phyloP scores from a whole-genome alignment of 1,140 invertebrate genomes.

The Delia radicum region DNA sequence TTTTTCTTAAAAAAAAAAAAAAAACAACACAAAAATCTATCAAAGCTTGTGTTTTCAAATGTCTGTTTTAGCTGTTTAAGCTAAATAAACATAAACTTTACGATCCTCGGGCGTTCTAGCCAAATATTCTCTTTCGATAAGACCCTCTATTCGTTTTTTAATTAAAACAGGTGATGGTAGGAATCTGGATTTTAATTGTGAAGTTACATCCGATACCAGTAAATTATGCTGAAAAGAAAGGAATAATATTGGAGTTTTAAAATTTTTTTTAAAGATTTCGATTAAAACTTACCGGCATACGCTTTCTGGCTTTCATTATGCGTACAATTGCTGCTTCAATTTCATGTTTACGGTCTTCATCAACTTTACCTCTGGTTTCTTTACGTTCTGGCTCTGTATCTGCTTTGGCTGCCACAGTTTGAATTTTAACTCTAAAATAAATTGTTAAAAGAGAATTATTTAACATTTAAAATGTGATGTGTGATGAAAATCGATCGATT shows the following conservation, averaged over 20 bases:
- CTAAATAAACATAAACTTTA: conserved; percentile 91
- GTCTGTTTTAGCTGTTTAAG: conserved; percentile 59
- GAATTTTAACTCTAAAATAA: conserved; percentile 84
- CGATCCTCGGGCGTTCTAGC: conserved; percentile 94
- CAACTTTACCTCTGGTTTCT: conserved; percentile 96
- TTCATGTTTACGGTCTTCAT: conserved; percentile 99
- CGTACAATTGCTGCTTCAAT: conserved; percentile 99
- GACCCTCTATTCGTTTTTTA: conserved; percentile 98
- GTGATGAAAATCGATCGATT: too few relatives aligned
- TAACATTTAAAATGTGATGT: too few relatives aligned
- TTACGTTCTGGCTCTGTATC: conserved; percentile 98
- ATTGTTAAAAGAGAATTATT: too few relatives aligned
- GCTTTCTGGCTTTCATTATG: conserved; percentile 99
- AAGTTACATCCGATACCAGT: conserved; percentile 95
- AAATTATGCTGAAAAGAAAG: conserved; percentile 74
- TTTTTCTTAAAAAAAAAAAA: neutral
- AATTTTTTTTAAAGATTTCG: neutral
- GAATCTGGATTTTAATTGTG: conserved; percentile 94
- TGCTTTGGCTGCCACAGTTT: conserved; percentile 93
- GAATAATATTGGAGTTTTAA: neutral
- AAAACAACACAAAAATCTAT: neutral
- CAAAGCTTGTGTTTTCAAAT: neutral
- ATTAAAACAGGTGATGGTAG: conserved; percentile 96
- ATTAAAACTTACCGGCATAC: conserved; percentile 76
- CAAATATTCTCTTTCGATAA: conserved; percentile 98